Evolutionary conservation across 2,113 vertebrate species (phyloP).

Genomic region (Clarias magur): DNA sequence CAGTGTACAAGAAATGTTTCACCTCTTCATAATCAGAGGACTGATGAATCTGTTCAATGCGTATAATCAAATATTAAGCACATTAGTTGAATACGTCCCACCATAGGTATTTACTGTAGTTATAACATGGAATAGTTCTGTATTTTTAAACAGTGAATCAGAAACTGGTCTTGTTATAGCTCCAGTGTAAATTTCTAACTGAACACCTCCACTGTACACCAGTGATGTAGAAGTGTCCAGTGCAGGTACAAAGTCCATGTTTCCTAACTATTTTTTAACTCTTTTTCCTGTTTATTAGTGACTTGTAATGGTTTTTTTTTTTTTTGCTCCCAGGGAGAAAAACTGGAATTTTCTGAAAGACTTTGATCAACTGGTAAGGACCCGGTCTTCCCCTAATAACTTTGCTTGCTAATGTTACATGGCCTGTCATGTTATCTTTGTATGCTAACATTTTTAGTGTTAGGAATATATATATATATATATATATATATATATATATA

Average conservation of each 20-base stretch:
- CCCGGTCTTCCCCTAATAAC: not conserved
- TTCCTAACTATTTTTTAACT: not conserved
- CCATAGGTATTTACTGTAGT: not conserved
- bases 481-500: too few relatives aligned
- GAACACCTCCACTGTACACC: not conserved
- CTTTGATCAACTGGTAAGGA: constrained; percentile 77
- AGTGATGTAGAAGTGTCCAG: not conserved
- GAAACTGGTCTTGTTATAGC: not conserved
- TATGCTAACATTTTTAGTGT: not conserved
- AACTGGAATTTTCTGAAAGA: constrained; percentile 83
- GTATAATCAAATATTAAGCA: not conserved
- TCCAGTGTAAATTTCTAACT: not conserved
- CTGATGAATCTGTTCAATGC: not conserved
- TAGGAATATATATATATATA: not conserved
- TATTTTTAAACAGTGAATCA: not conserved
- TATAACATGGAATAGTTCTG: not conserved
- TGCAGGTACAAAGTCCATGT: not conserved
- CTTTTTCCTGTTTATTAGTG: not conserved
- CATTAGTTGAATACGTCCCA: not conserved
- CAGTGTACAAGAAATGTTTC: not conserved
- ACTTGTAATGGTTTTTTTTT: not conserved
- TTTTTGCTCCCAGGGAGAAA: constrained; percentile 72
- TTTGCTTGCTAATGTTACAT: not conserved
- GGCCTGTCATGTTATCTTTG: not conserved
- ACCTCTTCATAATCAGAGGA: not conserved